Conservation (phyloP, 2,888 invertebrate species). For the Oscheius sp. region DNA sequence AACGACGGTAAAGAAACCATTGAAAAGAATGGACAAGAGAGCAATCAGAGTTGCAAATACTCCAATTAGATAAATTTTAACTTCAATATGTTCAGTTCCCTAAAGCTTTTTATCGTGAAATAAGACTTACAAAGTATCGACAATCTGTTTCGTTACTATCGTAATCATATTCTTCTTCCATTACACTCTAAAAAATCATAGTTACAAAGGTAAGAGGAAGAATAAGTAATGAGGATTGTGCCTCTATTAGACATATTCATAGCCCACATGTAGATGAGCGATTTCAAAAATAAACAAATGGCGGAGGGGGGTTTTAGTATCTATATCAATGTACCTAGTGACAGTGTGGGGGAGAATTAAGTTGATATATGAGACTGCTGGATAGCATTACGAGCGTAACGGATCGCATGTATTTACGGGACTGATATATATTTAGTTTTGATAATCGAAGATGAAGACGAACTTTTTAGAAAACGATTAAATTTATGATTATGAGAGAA, state of each 20-base stretch:
- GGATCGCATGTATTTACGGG: too few relatives aligned
- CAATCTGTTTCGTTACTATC: constrained; percentile 24
- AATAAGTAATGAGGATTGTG: background rate
- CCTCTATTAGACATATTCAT: background rate
- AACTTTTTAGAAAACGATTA: too few relatives aligned
- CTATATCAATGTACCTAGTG: too few relatives aligned
- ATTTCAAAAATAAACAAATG: background rate
- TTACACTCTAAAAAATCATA: background rate
- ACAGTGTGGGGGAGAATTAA: too few relatives aligned
- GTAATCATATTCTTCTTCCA: constrained; percentile 23
- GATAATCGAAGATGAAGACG: too few relatives aligned
- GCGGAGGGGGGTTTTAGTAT: too few relatives aligned
- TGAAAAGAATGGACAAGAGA: constrained; percentile 62
- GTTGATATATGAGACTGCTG: too few relatives aligned
- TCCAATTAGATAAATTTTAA: constrained; percentile 66
- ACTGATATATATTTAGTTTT: too few relatives aligned
- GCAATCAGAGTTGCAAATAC: constrained; percentile 65
- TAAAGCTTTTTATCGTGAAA: constrained; percentile 30
- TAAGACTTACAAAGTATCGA: background rate
- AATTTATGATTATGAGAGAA: too few relatives aligned
- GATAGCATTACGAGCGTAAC: too few relatives aligned
- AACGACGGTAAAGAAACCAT: constrained; percentile 67
- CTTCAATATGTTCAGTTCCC: constrained; percentile 66
- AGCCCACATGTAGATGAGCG: background rate
- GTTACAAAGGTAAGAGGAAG: background rate